Conservation (phyloP, 2,888 invertebrate species). For the Caenorhabditis drosophilae region DNA sequence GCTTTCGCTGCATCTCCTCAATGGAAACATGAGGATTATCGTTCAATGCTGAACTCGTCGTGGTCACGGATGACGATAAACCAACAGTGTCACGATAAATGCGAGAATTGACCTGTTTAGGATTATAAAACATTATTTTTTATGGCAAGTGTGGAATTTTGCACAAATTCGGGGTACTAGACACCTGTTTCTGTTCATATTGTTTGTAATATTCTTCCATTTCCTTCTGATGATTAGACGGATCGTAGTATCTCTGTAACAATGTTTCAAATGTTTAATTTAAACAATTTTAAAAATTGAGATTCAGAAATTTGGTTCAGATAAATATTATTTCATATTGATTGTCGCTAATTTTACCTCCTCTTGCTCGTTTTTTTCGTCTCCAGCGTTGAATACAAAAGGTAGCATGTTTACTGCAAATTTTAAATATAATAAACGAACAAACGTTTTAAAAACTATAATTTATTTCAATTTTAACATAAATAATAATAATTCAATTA, state of each 20-base stretch:
- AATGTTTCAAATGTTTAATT: background rate
- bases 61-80: background rate
- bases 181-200: constrained; percentile 28
- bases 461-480: constrained; percentile 3
- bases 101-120: constrained; percentile 7
- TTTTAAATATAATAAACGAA: constrained; percentile 1
- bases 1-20: constrained; percentile 4
- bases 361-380: constrained; percentile 7
- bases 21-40: too few relatives aligned
- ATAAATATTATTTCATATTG: too few relatives aligned
- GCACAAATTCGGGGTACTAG: background rate
- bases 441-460: background rate
- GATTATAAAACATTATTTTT: too few relatives aligned
- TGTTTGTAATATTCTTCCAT: constrained; percentile 26
- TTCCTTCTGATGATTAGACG: constrained; percentile 9
- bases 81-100: constrained; percentile 2
- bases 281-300: background rate
- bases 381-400: constrained; percentile 31
- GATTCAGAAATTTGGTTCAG: background rate
- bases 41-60: background rate
- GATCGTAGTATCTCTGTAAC: constrained; percentile 18
- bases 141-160: constrained; percentile 1
- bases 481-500: constrained; percentile 6
- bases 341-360: too few relatives aligned
- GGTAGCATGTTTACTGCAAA: constrained; percentile 23